phyloP scores from a whole-genome alignment of 2,888 invertebrate genomes.

The Aelia acuminata region DNA sequence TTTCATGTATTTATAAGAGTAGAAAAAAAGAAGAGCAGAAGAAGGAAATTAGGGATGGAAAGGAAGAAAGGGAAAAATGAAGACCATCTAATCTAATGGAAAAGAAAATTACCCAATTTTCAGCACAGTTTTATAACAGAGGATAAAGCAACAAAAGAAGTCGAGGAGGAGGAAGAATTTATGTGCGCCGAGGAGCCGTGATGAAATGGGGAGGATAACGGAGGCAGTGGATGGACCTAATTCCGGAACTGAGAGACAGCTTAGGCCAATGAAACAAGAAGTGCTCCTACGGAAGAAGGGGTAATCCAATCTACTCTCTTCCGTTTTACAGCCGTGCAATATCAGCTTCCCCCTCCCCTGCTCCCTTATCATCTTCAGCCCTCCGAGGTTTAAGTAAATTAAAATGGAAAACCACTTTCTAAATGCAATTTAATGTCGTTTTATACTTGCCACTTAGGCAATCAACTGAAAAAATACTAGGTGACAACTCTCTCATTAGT shows the following conservation, averaged over 20 bases:
- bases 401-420: background rate
- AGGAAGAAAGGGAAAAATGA: background rate
- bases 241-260: background rate
- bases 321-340: slow-evolving; percentile 7
- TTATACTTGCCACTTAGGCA: background rate
- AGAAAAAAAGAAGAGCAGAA: background rate
- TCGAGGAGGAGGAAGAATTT: background rate
- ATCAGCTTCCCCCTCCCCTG: background rate
- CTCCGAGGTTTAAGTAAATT: background rate
- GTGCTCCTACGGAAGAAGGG: background rate
- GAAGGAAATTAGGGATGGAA: background rate
- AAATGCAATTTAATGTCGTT: too few species aligned
- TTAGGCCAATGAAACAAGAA: background rate
- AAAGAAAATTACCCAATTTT: slow-evolving; percentile 12
- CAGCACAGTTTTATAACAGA: background rate
- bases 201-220: slow-evolving; percentile 21
- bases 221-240: slow-evolving; percentile 14
- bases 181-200: background rate
- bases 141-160: background rate
- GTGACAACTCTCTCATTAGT: too few species aligned
- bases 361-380: background rate
- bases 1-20: too few species aligned
- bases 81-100: slow-evolving; percentile 3
- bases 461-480: too few species aligned
- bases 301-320: background rate